Percentiles rank a stretch among this genome's conserved stretches.
phyloP scores from a whole-genome alignment of 2,113 vertebrate species.

The Polypterus senegalus region DNA sequence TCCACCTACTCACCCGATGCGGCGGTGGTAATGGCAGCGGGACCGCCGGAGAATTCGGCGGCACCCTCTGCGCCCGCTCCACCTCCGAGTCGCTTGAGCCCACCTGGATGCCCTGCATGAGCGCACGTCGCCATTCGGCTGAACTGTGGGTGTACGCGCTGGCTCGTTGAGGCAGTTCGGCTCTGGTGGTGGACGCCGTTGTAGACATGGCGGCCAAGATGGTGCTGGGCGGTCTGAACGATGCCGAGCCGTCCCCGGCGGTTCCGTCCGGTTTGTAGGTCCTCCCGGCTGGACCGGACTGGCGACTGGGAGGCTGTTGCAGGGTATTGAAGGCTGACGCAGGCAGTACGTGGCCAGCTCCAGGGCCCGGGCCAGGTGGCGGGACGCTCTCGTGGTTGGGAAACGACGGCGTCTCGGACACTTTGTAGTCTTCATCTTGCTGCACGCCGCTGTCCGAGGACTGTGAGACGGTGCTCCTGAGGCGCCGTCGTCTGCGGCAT shows the following conservation, averaged over 20 bases:
- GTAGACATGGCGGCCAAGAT: conserved; percentile 26
- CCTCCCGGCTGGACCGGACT: conserved; percentile 27
- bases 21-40: conserved; percentile 2
- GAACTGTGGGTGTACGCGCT: conserved; percentile 10
- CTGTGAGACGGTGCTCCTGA: conserved; percentile 25
- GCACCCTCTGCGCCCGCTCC: conserved; percentile 38
- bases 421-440: not conserved
- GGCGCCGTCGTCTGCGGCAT: conserved; percentile 15
- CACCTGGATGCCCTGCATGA: conserved; percentile 23
- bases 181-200: conserved; percentile 15
- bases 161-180: conserved; percentile 15
- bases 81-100: conserved; percentile 42
- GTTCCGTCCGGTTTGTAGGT: conserved; percentile 40
- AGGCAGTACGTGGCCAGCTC: conserved; percentile 33
- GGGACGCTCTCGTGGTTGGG: conserved; percentile 21
- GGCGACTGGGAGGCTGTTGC: conserved; percentile 28
- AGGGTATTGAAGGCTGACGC: conserved; percentile 49
- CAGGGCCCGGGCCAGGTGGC: conserved; percentile 33
- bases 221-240: conserved; percentile 34
- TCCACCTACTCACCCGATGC: conserved; percentile 15
- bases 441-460: conserved; percentile 20
- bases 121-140: conserved; percentile 26
- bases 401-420: conserved; percentile 23
- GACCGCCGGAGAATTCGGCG: conserved; percentile 53
- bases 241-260: conserved; percentile 29